Evolutionary conservation across 2,113 vertebrate species (phyloP), one percentile per base, ranked within the genome.

Genomic region (Cheilinus undulatus): DNA sequence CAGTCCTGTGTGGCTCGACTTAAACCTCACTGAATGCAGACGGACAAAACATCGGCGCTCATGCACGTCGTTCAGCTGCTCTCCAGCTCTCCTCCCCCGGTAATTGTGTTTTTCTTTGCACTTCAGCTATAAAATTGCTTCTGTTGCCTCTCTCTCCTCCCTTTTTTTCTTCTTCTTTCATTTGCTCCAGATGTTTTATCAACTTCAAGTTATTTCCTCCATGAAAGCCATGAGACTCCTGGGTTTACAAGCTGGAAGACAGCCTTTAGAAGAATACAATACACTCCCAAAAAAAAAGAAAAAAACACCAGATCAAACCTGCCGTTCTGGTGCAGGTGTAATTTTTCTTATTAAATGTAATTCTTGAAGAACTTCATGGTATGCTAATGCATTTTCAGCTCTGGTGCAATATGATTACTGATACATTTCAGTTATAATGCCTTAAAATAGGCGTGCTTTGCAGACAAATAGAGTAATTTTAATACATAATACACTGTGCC

Each of bases 181-280:
- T 76, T 75, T 52, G 48, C 58, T 70, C 75, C 81, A 83, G 73
- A 85, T 90, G 82, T 90, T 89, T 83, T 68, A 83, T 83, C 76
- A 78, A 82, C 51, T 63, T 76, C 72, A 67, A 50, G 57, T 53
- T 50, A 71, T 87, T 80, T 82, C 62, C 43, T 23, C 57, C 19
- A 26, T 46, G 34, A 77, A 65, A 71, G 65, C 45, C 23, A 32
- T 23, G 48, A 53, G 48, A 69, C 77, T 69, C 15, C 27, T 19
- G 63, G 71, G 62, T 77, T 69, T 62, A 57, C 56, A 61, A 60
- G 63, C 66, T 67, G 69, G 40, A 70, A 8, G 15, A 34, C n/a
- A 52, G 26, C 27, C 51, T 69, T 53, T 72, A 45, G 14, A 62
- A 19, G 32, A 26, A 19, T 34, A 26, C 32, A 50, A 38, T 23